A percentile compares a stretch with the other conserved stretches of the same genome.
Conservation (phyloP, 2,113 vertebrate genomes). For the Oxygymnocypris stewartii region DNA sequence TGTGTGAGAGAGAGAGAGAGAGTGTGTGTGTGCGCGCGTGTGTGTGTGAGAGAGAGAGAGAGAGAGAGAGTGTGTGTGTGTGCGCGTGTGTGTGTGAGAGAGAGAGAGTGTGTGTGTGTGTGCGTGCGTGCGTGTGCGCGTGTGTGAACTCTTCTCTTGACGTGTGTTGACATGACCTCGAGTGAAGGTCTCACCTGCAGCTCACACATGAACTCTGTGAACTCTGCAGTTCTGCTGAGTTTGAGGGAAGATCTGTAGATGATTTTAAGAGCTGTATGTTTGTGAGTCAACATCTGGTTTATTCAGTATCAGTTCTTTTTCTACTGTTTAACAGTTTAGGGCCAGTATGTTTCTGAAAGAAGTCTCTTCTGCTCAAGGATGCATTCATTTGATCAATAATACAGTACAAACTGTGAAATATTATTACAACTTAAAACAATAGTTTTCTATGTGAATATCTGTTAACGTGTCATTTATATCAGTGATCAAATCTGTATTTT, state of each 20-base stretch:
- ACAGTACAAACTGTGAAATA: not conserved
- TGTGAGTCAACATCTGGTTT: not conserved
- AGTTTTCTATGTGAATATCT: not conserved
- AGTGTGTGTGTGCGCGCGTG: not conserved
- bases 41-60: not conserved
- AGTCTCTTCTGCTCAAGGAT: not conserved
- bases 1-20: not conserved
- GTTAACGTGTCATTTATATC: not conserved
- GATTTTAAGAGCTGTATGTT: not conserved
- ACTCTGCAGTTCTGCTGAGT: not conserved
- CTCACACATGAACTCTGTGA: constrained; percentile 8
- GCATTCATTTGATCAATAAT: not conserved
- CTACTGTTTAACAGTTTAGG: not conserved
- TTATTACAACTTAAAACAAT: not conserved
- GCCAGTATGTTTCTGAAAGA: not conserved
- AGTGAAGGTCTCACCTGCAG: constrained; percentile 30
- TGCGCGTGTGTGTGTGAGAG: not conserved
- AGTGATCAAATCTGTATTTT: not conserved
- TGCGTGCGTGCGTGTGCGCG: not conserved
- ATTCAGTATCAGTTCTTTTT: not conserved
- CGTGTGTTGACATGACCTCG: not conserved
- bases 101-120: not conserved
- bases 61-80: too few species aligned
- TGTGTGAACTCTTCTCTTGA: not conserved
- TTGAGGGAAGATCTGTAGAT: not conserved